Evolutionary conservation across 2,113 vertebrate species (phyloP).

Genomic region (Corythaeola cristata): DNA sequence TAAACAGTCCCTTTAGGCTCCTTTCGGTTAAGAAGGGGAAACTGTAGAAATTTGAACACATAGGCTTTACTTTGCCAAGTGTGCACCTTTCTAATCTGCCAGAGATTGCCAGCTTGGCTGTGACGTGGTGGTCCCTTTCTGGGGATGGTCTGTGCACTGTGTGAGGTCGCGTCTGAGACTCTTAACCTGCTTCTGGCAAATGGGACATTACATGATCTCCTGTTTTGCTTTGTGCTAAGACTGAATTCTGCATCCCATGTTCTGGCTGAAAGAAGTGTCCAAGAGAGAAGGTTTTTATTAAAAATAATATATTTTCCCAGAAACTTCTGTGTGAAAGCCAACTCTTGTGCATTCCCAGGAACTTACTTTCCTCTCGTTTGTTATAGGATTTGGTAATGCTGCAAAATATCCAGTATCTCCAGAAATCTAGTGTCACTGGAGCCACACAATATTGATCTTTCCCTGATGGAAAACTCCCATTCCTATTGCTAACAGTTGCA

Average conservation of each 20-base stretch:
- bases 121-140: fast-evolving
- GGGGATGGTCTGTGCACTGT: background rate
- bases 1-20: background rate
- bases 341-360: background rate
- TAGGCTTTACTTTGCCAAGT: background rate
- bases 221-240: background rate
- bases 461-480: background rate
- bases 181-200: background rate
- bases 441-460: background rate
- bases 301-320: background rate
- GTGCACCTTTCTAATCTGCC: background rate
- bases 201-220: background rate
- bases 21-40: background rate
- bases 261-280: background rate
- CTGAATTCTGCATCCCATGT: background rate
- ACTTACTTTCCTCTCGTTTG: background rate
- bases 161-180: background rate
- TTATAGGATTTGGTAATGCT: background rate
- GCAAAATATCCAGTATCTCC: background rate
- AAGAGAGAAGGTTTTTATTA: conserved; percentile 3
- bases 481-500: background rate
- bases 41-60: fast-evolving
- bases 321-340: conserved; percentile 3
- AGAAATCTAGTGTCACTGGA: background rate
- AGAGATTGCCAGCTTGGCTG: background rate